Conservation (phyloP, 1,140 invertebrate species). For the Linepithema humile region DNA sequence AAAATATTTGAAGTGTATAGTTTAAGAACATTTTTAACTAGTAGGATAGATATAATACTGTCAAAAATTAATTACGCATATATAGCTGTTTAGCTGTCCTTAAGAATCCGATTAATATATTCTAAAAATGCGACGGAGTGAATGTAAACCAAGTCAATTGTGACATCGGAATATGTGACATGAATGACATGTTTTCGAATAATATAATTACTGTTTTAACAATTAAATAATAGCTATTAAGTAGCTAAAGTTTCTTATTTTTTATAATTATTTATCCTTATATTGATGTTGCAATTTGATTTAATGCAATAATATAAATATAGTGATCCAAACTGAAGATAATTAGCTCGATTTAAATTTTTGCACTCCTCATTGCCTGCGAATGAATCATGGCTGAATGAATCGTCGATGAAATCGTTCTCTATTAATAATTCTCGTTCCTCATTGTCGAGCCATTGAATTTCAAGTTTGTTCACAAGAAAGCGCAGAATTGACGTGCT, state of each 20-base stretch:
- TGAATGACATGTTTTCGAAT: not conserved
- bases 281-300: not conserved
- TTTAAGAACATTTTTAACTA: not conserved
- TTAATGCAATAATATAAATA: not conserved
- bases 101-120: not conserved
- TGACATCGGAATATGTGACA: not conserved
- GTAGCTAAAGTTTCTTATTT: not conserved
- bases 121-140: not conserved
- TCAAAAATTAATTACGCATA: not conserved
- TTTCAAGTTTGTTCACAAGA: not conserved
- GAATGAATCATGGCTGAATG: slow-evolving; percentile 27
- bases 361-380: not conserved
- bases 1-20: not conserved
- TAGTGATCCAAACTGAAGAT: slow-evolving; percentile 4
- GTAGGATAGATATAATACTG: not conserved
- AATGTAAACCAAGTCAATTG: not conserved
- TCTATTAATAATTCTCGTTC: not conserved
- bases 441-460: not conserved
- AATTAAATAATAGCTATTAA: slow-evolving; percentile 6
- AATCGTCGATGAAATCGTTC: slow-evolving; percentile 29
- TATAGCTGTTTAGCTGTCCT: not conserved
- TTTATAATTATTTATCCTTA: not conserved
- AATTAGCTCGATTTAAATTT: not conserved
- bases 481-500: slow-evolving; percentile 1
- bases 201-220: not conserved